Evolutionary conservation across 2,797 vertebrate genomes (phyloP).

Genomic region (Malurus leucopterus): DNA sequence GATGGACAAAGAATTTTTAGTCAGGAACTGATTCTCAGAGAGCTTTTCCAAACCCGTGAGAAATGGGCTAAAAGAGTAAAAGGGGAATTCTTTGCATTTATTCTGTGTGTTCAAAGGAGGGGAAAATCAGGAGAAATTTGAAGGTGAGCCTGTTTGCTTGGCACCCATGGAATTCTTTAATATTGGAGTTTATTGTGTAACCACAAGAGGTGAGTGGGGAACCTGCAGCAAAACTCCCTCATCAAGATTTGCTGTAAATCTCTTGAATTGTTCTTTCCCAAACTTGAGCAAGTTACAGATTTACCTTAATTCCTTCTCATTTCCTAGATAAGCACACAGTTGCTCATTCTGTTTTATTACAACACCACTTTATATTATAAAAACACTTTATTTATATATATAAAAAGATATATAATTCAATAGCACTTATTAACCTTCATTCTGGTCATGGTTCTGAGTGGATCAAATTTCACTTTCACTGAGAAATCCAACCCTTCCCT

Average conservation of each 20-base stretch:
- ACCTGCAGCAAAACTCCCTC: neutral
- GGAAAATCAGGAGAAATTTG: neutral
- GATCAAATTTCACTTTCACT: neutral
- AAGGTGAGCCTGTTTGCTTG: neutral
- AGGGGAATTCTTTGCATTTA: rapidly evolving
- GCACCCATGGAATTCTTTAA: neutral
- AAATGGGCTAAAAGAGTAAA: neutral
- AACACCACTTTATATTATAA: neutral
- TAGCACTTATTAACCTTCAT: rapidly evolving
- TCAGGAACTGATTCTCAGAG: neutral
- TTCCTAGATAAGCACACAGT: neutral
- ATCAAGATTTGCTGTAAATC: rapidly evolving
- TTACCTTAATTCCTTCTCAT: neutral
- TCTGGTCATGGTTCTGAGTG: neutral
- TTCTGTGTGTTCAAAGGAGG: neutral
- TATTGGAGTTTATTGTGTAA: neutral
- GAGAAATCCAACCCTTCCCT: neutral
- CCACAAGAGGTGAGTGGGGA: neutral
- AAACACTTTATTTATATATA: neutral
- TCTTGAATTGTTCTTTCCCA: neutral
- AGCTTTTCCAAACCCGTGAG: neutral
- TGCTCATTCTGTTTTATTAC: neutral
- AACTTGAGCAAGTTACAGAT: neutral
- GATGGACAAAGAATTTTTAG: neutral
- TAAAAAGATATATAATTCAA: neutral